A percentile compares a stretch with the other conserved stretches of the same genome.
Evolutionary conservation across 37 sponge, comb jelly and placozoan species (phyloP).

Genomic region (Theonella swinhoei): DNA sequence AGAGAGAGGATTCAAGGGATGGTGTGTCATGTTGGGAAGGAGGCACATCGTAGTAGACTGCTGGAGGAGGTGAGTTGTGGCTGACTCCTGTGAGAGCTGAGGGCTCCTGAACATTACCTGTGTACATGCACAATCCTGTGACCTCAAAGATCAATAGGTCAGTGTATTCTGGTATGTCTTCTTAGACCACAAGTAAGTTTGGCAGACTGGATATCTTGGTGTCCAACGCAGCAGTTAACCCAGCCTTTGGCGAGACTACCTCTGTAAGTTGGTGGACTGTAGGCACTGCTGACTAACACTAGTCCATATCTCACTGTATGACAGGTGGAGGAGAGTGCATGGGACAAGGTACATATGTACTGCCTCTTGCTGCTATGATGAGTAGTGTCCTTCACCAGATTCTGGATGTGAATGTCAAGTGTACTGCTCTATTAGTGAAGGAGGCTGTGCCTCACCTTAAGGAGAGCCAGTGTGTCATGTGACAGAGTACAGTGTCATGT

Average conservation of each 20-base stretch:
- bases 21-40: slow-evolving; percentile 95
- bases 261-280: neutral
- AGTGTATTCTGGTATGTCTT: neutral
- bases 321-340: slow-evolving; percentile 47
- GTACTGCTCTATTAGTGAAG: slow-evolving; percentile 75
- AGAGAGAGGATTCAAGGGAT: slow-evolving; percentile 73
- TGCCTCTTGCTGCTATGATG: neutral
- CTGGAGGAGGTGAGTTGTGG: slow-evolving; percentile 74
- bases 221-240: slow-evolving; percentile 97
- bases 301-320: too few species aligned
- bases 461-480: slow-evolving; percentile 86
- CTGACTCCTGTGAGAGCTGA: too few species aligned
- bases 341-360: slow-evolving; percentile 78
- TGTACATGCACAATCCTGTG: neutral
- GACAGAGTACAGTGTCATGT: neutral
- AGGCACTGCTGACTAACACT: too few species aligned
- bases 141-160: too few species aligned
- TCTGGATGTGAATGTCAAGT: slow-evolving; percentile 84
- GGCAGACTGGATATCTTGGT: slow-evolving; percentile 95
- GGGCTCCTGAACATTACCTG: neutral
- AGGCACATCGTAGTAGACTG: slow-evolving; percentile 80
- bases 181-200: slow-evolving; percentile 76
- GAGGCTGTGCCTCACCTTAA: slow-evolving; percentile 80
- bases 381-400: slow-evolving; percentile 57
- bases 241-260: slow-evolving; percentile 63